Conservation (phyloP, 2,888 invertebrate species). For the Caenorhabditis panamensis region DNA sequence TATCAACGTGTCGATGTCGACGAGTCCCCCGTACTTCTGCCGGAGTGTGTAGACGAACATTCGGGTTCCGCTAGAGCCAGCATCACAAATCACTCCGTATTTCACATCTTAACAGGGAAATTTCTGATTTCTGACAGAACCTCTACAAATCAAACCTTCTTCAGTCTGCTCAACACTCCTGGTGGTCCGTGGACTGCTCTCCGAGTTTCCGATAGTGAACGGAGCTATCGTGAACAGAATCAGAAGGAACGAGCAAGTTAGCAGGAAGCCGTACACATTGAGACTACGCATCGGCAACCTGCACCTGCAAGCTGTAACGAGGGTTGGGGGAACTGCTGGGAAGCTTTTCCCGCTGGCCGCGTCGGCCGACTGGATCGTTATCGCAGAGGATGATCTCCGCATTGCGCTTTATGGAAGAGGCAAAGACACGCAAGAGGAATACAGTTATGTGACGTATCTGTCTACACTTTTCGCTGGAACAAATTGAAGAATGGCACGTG, state of each 20-base stretch:
- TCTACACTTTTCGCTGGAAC: slow-evolving; percentile 8
- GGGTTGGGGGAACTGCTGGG: not conserved
- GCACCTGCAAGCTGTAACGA: slow-evolving; percentile 24
- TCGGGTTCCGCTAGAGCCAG: slow-evolving; percentile 84
- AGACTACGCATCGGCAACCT: slow-evolving; percentile 44
- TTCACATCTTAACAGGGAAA: slow-evolving; percentile 35
- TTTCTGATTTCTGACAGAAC: too few relatives aligned
- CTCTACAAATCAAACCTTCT: slow-evolving; percentile 13
- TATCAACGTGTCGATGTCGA: slow-evolving; percentile 82
- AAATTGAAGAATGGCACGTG: not conserved
- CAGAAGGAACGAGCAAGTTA: slow-evolving; percentile 27
- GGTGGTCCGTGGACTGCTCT: not conserved
- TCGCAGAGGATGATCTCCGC: slow-evolving; percentile 22
- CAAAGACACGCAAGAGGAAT: slow-evolving; percentile 24
- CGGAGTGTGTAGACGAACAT: slow-evolving; percentile 83
- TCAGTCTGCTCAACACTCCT: slow-evolving; percentile 24
- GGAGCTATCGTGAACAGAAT: slow-evolving; percentile 32
- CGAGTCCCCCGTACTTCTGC: slow-evolving; percentile 79
- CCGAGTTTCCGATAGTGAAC: slow-evolving; percentile 11
- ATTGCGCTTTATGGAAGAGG: slow-evolving; percentile 5
- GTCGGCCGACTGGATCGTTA: slow-evolving; percentile 31
- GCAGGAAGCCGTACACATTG: slow-evolving; percentile 45
- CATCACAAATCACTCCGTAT: slow-evolving; percentile 84
- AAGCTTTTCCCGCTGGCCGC: slow-evolving; percentile 12
- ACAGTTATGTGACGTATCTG: slow-evolving; percentile 14